Evolutionary conservation across 2,888 invertebrate species (phyloP).

Genomic region (Mythimna lalbum): DNA sequence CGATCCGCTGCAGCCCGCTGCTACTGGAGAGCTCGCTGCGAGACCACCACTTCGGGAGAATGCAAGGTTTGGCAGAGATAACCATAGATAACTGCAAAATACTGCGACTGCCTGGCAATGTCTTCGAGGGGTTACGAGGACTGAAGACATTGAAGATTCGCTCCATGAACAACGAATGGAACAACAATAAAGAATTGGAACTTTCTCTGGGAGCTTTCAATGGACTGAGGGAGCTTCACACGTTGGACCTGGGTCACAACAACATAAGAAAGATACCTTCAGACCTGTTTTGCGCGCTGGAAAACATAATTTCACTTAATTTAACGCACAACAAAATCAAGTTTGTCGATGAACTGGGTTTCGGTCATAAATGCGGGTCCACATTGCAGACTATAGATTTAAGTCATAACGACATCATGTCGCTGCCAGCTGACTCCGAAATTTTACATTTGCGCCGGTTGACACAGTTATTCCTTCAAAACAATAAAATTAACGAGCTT

Average conservation of each 20-base stretch:
- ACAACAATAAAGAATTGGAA: constrained; percentile 93
- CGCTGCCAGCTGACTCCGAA: constrained; percentile 94
- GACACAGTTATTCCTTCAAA: constrained; percentile 94
- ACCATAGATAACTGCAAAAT: constrained; percentile 95
- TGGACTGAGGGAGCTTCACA: constrained; percentile 94
- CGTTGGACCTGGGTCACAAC: constrained; percentile 94
- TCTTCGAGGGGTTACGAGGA: constrained; percentile 95
- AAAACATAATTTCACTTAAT: constrained; percentile 95
- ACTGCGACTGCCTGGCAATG: constrained; percentile 93
- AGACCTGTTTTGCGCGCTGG: constrained; percentile 94
- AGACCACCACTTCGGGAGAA: constrained; percentile 93
- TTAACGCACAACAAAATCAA: constrained; percentile 96
- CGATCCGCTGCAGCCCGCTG: constrained; percentile 92
- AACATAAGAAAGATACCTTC: constrained; percentile 95
- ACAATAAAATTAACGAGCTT: constrained; percentile 95
- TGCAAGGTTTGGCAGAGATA: constrained; percentile 95
- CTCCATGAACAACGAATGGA: constrained; percentile 95
- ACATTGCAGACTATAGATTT: constrained; percentile 95
- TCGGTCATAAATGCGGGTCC: constrained; percentile 91
- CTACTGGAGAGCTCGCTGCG: constrained; percentile 93
- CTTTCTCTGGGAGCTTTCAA: constrained; percentile 93
- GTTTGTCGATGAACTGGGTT: constrained; percentile 94
- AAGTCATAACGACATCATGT: constrained; percentile 94
- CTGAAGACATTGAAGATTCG: constrained; percentile 95
- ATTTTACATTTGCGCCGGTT: constrained; percentile 94